Conservation (phyloP, 2,797 vertebrate genomes). For the Anas georgica region DNA sequence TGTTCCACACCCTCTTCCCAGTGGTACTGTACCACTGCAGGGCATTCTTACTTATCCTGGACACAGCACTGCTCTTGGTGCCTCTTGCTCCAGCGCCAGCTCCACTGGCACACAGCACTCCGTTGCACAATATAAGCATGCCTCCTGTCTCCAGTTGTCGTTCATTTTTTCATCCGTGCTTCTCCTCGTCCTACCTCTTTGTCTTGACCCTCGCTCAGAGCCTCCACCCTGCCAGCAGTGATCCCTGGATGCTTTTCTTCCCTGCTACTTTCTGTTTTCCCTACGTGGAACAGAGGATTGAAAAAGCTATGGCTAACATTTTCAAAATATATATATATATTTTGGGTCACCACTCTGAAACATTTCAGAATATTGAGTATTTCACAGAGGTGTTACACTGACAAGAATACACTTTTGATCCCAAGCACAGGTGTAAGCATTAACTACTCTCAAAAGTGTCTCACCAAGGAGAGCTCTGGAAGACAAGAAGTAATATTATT, state of each 20-base stretch:
- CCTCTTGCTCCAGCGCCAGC: not conserved
- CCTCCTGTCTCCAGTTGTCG: not conserved
- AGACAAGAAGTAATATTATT: not conserved
- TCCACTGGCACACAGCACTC: not conserved
- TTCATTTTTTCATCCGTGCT: not conserved
- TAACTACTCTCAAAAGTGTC: not conserved
- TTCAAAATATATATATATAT: not conserved
- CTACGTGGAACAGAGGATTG: rapidly evolving
- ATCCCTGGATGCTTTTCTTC: not conserved
- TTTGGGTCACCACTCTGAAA: not conserved
- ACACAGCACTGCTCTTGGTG: not conserved
- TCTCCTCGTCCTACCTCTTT: not conserved
- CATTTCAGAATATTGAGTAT: not conserved
- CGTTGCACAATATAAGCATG: not conserved
- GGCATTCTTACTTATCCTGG: not conserved
- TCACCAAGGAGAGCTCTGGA: not conserved
- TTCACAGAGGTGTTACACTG: not conserved
- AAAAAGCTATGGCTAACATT: not conserved
- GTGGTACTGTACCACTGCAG: not conserved
- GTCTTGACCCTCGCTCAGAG: not conserved
- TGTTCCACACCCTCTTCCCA: not conserved
- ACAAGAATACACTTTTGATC: not conserved
- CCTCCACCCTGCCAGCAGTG: not conserved
- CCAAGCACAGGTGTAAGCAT: too few relatives aligned
- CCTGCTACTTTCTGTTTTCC: not conserved